phyloP scores from a whole-genome alignment of 2,113 vertebrate species.

The Halichoeres trimaculatus region DNA sequence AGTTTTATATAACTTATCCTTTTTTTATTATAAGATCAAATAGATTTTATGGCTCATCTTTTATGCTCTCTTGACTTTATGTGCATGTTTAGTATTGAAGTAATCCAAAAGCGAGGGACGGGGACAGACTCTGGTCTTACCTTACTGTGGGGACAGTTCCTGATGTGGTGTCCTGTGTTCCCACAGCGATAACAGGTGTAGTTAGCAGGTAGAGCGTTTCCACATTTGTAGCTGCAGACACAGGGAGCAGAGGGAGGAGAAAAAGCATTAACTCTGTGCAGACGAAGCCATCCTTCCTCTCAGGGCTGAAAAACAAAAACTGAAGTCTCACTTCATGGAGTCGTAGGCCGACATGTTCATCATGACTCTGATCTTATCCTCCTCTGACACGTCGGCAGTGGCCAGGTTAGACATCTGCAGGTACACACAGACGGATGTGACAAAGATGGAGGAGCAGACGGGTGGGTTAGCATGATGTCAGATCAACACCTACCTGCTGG shows the following conservation, averaged over 20 bases:
- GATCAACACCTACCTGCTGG: neutral
- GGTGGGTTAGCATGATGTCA: neutral
- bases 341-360: constrained; percentile 95
- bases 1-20: no score
- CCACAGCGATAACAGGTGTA: constrained; percentile 97
- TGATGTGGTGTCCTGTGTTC: constrained; percentile 95
- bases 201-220: constrained; percentile 87
- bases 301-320: no score
- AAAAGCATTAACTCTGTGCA: no score
- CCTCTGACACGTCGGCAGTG: constrained; percentile 94
- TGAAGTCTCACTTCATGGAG: constrained; percentile 93
- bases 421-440: constrained; percentile 64
- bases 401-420: constrained; percentile 97
- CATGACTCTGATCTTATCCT: constrained; percentile 98
- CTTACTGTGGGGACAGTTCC: constrained; percentile 93
- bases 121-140: constrained; percentile 81
- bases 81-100: no score
- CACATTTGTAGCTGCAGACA: constrained; percentile 86
- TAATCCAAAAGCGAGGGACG: no score
- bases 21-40: no score
- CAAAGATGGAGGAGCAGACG: neutral
- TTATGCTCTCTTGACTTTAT: no score
- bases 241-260: neutral
- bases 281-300: no score
- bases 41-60: no score